Conservation (phyloP, 1,140 invertebrate genomes). For the Laupala kohalensis region DNA sequence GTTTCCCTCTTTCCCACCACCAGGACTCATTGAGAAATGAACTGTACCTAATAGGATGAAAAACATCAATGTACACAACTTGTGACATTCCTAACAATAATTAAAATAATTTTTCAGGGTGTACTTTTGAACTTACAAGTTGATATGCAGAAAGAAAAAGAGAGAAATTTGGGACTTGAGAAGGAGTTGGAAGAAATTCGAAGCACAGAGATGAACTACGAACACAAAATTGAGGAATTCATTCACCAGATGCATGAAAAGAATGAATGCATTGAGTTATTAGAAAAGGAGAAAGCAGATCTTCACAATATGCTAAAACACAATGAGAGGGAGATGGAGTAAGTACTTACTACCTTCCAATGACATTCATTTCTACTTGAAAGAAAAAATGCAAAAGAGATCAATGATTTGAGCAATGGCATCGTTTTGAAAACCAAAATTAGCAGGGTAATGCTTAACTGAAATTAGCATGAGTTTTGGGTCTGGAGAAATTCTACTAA, state of each 20-base stretch:
- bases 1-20: too few species aligned
- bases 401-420: too few species aligned
- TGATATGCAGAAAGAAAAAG: background rate
- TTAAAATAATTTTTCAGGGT: background rate
- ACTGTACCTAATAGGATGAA: too few species aligned
- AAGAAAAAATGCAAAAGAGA: too few species aligned
- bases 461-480: too few species aligned
- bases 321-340: background rate
- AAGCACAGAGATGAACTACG: background rate
- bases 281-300: background rate
- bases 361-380: too few species aligned
- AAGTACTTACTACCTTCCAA: background rate
- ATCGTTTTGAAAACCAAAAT: too few species aligned
- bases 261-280: background rate
- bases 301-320: background rate
- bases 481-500: too few species aligned
- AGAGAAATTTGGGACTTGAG: background rate
- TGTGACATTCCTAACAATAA: background rate
- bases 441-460: too few species aligned
- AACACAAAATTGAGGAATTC: background rate
- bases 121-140: background rate
- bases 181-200: background rate
- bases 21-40: too few species aligned
- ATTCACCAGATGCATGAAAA: background rate
- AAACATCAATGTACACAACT: background rate